These are phyloP conservation scores for Heterotilapia buettikoferi DNA, from an alignment of 2,113 vertebrate genomes.

Conservation along the genomic window DNA sequence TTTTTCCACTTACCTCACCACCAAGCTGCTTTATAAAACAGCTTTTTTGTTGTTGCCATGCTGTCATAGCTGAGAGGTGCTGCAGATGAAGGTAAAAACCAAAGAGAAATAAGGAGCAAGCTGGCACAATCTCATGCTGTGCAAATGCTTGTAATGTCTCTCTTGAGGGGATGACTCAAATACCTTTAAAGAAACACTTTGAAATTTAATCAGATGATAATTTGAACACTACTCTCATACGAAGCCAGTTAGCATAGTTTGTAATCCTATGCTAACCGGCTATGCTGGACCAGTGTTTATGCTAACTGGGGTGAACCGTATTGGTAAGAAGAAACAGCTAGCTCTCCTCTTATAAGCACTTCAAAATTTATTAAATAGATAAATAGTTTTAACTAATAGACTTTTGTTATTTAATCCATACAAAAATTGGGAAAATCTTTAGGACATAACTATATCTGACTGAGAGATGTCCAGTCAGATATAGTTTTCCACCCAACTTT, in stretches of 20 bases:
- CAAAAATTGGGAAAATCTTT: background rate
- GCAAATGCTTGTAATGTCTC: background rate
- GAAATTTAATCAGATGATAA: background rate
- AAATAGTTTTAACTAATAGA: background rate
- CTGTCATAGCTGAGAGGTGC: constrained; percentile 37
- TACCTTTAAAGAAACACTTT: background rate
- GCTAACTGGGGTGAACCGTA: background rate
- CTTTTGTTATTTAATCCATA: background rate
- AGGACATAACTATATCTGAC: background rate
- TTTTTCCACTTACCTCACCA: constrained; percentile 67
- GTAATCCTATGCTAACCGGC: background rate
- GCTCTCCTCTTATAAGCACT: background rate
- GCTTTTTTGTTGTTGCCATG: constrained; percentile 48
- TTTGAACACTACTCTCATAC: background rate
- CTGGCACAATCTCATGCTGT: background rate
- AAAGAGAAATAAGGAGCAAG: constrained; percentile 1
- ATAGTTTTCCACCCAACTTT: background rate
- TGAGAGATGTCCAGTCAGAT: background rate
- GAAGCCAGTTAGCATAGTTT: background rate
- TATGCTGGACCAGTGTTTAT: background rate
- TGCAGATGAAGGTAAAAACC: constrained; percentile 4
- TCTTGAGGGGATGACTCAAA: background rate
- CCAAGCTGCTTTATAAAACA: constrained; percentile 39
- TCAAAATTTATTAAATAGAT: background rate
- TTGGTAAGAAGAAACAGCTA: background rate